phyloP scores from a whole-genome alignment of 2,797 vertebrate species.

The Onychomys torridus region DNA sequence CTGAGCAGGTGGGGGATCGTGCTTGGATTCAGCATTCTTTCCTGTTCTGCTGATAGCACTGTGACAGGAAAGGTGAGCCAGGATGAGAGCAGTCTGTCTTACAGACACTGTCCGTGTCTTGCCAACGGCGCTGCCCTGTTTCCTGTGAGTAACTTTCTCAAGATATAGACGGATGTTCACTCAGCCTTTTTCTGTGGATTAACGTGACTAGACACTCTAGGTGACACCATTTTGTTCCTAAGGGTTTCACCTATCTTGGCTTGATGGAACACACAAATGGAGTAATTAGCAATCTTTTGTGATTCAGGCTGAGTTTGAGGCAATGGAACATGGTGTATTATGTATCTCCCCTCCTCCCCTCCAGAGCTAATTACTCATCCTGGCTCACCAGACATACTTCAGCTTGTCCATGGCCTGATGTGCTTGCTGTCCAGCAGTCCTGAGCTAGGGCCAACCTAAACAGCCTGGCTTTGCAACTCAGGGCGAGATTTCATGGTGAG shows the following conservation, averaged over 20 bases:
- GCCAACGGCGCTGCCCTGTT: not conserved
- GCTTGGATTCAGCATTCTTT: not conserved
- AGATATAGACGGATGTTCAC: not conserved
- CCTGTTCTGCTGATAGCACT: accelerated
- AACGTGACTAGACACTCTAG: accelerated
- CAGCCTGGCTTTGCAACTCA: not conserved
- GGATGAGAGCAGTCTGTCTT: not conserved
- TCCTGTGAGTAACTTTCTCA: not conserved
- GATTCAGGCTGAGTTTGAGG: not conserved
- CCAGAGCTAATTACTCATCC: not conserved
- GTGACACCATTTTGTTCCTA: not conserved
- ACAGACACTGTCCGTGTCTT: not conserved
- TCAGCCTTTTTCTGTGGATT: not conserved
- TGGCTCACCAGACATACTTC: accelerated
- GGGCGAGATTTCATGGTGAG: not conserved
- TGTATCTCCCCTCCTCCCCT: not conserved
- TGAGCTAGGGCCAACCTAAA: not conserved
- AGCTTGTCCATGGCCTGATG: not conserved
- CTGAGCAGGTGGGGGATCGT: not conserved
- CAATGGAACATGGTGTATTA: not conserved
- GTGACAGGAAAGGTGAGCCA: not conserved
- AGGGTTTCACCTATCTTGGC: not conserved
- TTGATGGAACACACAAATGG: not conserved
- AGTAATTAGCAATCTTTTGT: not conserved
- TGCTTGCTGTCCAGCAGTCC: not conserved